phyloP scores from a whole-genome alignment of 2,888 invertebrate species.

The Drosophila quinaria region DNA sequence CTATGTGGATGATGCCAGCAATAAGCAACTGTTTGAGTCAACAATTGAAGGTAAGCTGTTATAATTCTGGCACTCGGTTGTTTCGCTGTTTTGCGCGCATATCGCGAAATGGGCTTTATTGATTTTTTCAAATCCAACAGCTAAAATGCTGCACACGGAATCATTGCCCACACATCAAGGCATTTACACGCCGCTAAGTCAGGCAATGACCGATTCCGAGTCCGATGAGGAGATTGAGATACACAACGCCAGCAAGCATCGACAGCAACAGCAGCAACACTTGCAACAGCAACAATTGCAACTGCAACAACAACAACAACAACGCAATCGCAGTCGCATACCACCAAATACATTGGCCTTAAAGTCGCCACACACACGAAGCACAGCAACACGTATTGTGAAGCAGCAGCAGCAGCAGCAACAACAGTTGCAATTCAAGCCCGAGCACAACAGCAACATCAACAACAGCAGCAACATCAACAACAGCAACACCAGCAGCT shows the following conservation, averaged over 20 bases:
- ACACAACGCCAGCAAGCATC: conserved; percentile 69
- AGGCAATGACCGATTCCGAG: conserved; percentile 91
- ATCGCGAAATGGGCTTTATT: conserved; percentile 54
- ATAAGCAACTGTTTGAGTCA: conserved; percentile 60
- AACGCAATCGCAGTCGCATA: conserved; percentile 70
- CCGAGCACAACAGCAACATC: conserved; percentile 34
- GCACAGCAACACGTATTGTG: conserved; percentile 52
- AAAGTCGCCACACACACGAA: conserved; percentile 61
- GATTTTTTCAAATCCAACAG: conserved; percentile 75
- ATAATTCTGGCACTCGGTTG: too few species aligned
- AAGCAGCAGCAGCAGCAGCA: conserved; percentile 52
- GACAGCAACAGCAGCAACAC: conserved; percentile 36
- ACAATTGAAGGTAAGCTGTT: conserved; percentile 67
- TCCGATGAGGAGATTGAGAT: conserved; percentile 89
- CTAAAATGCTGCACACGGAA: conserved; percentile 85
- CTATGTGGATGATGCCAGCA: conserved; percentile 80
- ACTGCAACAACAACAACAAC: conserved; percentile 45
- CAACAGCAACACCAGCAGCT: conserved; percentile 63
- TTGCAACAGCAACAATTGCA: conserved; percentile 53
- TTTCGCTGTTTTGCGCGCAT: neutral
- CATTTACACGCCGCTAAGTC: conserved; percentile 91
- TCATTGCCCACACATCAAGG: conserved; percentile 85
- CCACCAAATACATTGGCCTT: conserved; percentile 74
- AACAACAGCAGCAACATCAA: conserved; percentile 42
- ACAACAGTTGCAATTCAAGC: conserved; percentile 22